These are phyloP conservation scores for Cantharis flavilabris DNA, from an alignment of 2,888 invertebrate genomes.

Conservation along the genomic window DNA sequence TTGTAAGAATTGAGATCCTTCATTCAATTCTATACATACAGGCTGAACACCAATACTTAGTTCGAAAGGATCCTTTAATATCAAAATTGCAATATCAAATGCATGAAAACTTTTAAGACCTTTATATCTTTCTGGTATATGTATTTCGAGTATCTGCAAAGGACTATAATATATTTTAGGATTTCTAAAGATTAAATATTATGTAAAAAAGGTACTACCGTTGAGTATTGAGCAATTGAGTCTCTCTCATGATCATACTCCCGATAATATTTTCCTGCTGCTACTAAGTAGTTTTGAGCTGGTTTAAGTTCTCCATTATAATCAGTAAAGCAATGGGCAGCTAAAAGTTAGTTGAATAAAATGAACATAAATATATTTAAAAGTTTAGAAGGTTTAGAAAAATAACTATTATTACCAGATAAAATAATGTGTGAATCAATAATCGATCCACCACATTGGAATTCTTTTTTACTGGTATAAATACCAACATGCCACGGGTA, in stretches of 20 bases:
- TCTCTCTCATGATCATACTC: not conserved
- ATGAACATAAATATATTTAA: too few relatives aligned
- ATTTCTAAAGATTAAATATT: not conserved
- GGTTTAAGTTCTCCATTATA: not conserved
- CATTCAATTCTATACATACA: constrained; percentile 45
- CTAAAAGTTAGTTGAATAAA: not conserved
- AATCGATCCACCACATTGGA: not conserved
- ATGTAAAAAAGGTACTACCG: not conserved
- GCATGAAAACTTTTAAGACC: constrained; percentile 37
- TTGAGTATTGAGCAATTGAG: not conserved
- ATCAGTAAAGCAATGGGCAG: not conserved
- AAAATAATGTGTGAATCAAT: not conserved
- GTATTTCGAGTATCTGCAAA: constrained; percentile 36
- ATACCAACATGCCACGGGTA: not conserved
- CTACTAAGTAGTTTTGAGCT: not conserved
- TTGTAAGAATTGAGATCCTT: constrained; percentile 14
- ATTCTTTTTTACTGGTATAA: not conserved
- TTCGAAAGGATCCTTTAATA: constrained; percentile 39
- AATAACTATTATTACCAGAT: not conserved
- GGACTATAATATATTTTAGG: not conserved
- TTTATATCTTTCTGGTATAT: constrained; percentile 34
- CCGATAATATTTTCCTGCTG: not conserved
- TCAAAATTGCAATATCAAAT: constrained; percentile 49
- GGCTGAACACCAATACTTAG: constrained; percentile 47
- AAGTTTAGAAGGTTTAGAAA: too few relatives aligned